These are phyloP conservation scores for Meloidogyne chitwoodi DNA, from an alignment of 1,140 invertebrate species.

Conservation along the genomic window DNA sequence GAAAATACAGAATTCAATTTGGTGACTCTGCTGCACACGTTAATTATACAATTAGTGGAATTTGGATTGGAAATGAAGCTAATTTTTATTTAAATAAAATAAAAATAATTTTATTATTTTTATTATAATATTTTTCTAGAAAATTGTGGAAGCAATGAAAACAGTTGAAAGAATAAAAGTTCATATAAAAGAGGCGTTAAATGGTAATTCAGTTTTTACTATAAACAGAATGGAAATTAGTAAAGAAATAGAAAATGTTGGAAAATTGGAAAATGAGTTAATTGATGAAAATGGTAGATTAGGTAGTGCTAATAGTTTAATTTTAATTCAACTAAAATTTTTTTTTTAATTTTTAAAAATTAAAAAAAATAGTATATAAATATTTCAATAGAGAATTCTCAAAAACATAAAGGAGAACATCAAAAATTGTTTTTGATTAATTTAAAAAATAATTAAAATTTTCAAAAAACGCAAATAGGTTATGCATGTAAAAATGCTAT, in stretches of 20 bases:
- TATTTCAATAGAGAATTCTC: no score
- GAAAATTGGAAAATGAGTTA: not conserved
- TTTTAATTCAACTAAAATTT: no score
- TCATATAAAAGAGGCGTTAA: not conserved
- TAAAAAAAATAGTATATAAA: no score
- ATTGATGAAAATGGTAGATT: not conserved
- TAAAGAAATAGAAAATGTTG: not conserved
- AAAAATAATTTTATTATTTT: not conserved
- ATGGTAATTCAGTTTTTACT: not conserved
- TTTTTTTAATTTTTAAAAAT: no score
- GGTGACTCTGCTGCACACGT: not conserved
- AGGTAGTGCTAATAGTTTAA: no score
- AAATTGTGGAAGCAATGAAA: not conserved
- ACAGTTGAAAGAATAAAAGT: not conserved
- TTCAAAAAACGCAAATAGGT: no score
- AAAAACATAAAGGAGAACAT: no score
- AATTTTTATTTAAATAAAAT: no score
- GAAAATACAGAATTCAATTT: not conserved
- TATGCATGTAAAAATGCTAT: no score
- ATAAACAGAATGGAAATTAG: not conserved
- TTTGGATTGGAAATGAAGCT: not conserved
- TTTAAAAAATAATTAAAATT: no score
- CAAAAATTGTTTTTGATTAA: no score
- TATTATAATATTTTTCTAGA: not conserved
- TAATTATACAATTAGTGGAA: not conserved